These are phyloP conservation scores for Trichomalopsis sarcophagae DNA, from an alignment of 1,140 invertebrate species.

Conservation along the genomic window DNA sequence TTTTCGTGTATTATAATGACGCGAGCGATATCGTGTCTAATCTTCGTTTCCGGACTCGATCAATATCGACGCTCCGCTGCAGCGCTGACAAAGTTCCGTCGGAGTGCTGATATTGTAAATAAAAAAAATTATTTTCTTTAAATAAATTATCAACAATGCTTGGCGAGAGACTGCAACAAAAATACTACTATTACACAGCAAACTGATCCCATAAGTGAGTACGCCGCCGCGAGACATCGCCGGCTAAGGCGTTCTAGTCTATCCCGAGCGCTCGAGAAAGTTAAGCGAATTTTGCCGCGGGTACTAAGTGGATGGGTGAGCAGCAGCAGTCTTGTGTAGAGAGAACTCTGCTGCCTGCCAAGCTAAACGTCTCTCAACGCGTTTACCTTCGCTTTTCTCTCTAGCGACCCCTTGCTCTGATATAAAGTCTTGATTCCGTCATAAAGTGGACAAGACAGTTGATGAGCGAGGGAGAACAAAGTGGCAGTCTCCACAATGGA, in stretches of 20 bases:
- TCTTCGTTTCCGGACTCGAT: slow-evolving; percentile 11
- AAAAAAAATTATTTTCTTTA: too few relatives aligned
- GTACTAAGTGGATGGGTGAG: slow-evolving; percentile 29
- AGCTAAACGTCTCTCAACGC: neutral
- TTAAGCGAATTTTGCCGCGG: slow-evolving; percentile 18
- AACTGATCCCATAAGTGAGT: neutral
- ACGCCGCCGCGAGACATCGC: neutral
- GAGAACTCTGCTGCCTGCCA: neutral
- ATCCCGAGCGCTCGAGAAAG: neutral
- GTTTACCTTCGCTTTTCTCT: neutral
- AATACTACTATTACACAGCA: neutral
- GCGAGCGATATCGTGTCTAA: slow-evolving; percentile 5
- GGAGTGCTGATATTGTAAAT: neutral
- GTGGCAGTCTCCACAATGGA: slow-evolving; percentile 55
- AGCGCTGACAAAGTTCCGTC: neutral
- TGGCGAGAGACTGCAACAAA: neutral
- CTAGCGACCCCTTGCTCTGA: slow-evolving; percentile 17
- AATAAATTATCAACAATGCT: neutral
- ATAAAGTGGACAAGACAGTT: neutral
- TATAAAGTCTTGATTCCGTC: slow-evolving; percentile 21
- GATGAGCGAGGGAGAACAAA: slow-evolving; percentile 53
- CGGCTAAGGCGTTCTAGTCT: neutral
- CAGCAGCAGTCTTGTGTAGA: neutral
- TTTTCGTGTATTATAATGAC: slow-evolving; percentile 27
- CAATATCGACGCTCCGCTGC: neutral